Evolutionary conservation across 2,113 vertebrate genomes (phyloP).

Genomic region (Lates calcarifer): DNA sequence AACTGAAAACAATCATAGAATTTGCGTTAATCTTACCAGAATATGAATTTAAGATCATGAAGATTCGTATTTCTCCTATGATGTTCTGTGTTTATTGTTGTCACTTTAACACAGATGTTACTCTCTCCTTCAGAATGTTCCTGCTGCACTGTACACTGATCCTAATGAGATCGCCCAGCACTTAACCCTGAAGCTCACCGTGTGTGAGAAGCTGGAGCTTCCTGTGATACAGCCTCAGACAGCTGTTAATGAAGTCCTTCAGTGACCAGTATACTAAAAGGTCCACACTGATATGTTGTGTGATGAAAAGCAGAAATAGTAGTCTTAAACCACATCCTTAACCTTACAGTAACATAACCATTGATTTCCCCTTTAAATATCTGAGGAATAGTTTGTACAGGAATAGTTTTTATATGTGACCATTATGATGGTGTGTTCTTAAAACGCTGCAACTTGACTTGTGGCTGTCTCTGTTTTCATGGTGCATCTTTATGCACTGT

Average conservation of each 20-base stretch:
- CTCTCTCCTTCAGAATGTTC: slow-evolving; percentile 84
- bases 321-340: background rate
- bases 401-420: slow-evolving; percentile 34
- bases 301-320: slow-evolving; percentile 1
- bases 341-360: background rate
- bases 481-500: background rate
- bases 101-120: background rate
- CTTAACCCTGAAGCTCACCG: slow-evolving; percentile 89
- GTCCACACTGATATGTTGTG: background rate
- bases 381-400: slow-evolving; percentile 20
- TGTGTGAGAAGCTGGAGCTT: slow-evolving; percentile 93
- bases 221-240: slow-evolving; percentile 74
- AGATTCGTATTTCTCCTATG: background rate
- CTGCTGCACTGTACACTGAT: slow-evolving; percentile 92
- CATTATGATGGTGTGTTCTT: slow-evolving; percentile 12
- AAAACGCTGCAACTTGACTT: background rate
- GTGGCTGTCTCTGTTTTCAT: background rate
- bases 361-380: background rate
- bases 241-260: slow-evolving; percentile 8
- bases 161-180: slow-evolving; percentile 96
- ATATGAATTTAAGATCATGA: background rate
- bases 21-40: background rate
- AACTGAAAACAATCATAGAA: background rate
- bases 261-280: slow-evolving; percentile 12
- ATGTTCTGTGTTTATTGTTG: background rate